Evolutionary conservation across 2,888 invertebrate genomes (phyloP).

Genomic region (Athalia rosae): DNA sequence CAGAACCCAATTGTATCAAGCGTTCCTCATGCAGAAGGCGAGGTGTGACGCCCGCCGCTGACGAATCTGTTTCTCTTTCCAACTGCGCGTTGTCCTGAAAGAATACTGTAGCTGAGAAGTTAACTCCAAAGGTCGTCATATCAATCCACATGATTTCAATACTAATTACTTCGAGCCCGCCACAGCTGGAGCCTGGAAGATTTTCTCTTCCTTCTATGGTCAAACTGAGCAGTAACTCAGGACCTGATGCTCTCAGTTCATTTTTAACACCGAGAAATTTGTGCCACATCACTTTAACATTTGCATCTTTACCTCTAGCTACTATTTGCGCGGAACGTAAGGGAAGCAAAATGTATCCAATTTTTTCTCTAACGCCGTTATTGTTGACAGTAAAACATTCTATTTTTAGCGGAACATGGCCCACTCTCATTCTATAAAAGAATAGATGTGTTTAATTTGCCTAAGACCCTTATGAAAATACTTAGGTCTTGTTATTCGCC

Average conservation of each 20-base stretch:
- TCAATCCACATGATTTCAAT: too few relatives aligned
- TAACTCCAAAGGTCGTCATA: too few relatives aligned
- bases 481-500: neutral
- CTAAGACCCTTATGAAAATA: neutral
- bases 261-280: conserved; percentile 68
- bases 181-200: conserved; percentile 9
- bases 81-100: conserved; percentile 1
- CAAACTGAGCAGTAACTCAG: conserved; percentile 68
- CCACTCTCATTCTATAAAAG: conserved; percentile 79
- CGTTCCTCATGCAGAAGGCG: conserved; percentile 62
- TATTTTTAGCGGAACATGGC: conserved; percentile 84
- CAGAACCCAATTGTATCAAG: conserved; percentile 70
- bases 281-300: conserved; percentile 66
- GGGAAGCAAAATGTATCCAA: conserved; percentile 83
- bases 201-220: conserved; percentile 65
- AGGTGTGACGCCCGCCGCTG: conserved; percentile 44
- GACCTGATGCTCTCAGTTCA: conserved; percentile 68
- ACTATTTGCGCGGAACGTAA: conserved; percentile 82
- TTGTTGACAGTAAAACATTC: conserved; percentile 79
- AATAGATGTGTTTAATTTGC: neutral
- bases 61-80: conserved; percentile 19
- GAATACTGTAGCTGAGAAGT: too few relatives aligned
- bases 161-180: conserved; percentile 7
- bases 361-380: conserved; percentile 77
- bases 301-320: conserved; percentile 74